These are phyloP conservation scores for Phoeniculus purpureus DNA, from an alignment of 2,797 vertebrate genomes.

Conservation along the genomic window DNA sequence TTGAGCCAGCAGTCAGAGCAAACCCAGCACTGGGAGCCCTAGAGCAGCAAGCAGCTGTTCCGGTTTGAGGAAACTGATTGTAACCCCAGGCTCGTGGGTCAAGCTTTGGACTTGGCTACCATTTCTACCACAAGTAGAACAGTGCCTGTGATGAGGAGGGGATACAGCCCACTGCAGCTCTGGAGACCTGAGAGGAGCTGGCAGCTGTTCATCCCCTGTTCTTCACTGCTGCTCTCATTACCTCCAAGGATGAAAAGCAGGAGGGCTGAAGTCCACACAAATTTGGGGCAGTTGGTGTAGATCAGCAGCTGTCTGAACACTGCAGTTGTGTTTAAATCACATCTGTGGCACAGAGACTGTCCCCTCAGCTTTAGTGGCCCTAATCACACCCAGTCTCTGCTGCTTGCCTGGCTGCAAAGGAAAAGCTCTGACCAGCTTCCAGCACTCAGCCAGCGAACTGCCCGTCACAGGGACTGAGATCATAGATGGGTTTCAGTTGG, in stretches of 20 bases:
- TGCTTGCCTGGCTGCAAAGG: neutral
- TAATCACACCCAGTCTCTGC: neutral
- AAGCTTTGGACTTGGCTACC: neutral
- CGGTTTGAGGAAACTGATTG: neutral
- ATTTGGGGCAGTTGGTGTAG: neutral
- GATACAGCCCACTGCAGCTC: neutral
- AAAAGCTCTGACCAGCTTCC: neutral
- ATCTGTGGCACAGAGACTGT: neutral
- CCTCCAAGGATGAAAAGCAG: neutral
- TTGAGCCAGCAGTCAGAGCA: neutral
- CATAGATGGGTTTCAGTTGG: neutral
- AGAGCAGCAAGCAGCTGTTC: neutral
- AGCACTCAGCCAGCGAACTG: neutral
- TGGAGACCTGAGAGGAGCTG: accelerated
- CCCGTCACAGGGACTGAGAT: accelerated
- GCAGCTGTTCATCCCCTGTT: neutral
- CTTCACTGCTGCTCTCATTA: neutral
- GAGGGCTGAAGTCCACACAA: neutral
- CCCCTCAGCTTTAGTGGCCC: neutral
- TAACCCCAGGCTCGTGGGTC: neutral
- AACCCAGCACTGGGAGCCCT: neutral
- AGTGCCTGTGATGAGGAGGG: neutral
- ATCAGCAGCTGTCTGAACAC: neutral
- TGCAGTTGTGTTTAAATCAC: neutral
- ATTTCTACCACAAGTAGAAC: neutral